Evolutionary conservation across 37 sponge, comb jelly and placozoan genomes (phyloP), one percentile per base, ranked within the genome.

Genomic region (Tethya wilhelma): DNA sequence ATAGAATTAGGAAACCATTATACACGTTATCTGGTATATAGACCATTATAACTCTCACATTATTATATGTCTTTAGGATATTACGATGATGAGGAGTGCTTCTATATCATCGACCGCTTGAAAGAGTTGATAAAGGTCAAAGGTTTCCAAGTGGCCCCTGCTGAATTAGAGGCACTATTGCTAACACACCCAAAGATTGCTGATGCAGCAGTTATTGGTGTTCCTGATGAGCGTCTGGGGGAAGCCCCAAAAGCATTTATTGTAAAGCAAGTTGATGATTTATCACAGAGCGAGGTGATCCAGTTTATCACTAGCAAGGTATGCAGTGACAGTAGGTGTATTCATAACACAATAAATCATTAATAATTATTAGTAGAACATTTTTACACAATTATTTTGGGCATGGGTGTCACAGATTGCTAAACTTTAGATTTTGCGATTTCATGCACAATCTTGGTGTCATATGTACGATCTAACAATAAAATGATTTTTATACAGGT

Each of bases 111-210:
- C 2, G 96, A 93, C 56, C 87, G 96, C 38, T 79, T 96, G 17
- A 96, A 96, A 73, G 96, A 96, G 72, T 80, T 96, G 39, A 95
- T 95, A 78, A 95, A 95, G 79, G 93, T 93, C 71, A 93, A 96
- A 68, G 96, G 96, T 42, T 40, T 74, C 5, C 96, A 96, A 57
- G 96, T 96, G 38, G 96, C 93, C 7, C 93, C 96, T 25, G 96
- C 96, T 44, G 96, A 96, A 43, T 64, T 96, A 56, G 96, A 96
- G 67, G 96, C 83, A 17, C 45, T 87, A 12, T 85, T 96, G 14
- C 76, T 81, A 58, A 69, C 56, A 22, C 96, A 96, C 43, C 90
- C 93, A 2, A 77, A 84, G 64, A 80, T 96, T 33, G 82, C 91
- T 56, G 96, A 96, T 84, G 93, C 78, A 5, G 93, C 93, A 45